Evolutionary conservation across 2,113 vertebrate species (phyloP), one percentile per base, ranked within the genome.

Genomic region (Etia nguti): DNA sequence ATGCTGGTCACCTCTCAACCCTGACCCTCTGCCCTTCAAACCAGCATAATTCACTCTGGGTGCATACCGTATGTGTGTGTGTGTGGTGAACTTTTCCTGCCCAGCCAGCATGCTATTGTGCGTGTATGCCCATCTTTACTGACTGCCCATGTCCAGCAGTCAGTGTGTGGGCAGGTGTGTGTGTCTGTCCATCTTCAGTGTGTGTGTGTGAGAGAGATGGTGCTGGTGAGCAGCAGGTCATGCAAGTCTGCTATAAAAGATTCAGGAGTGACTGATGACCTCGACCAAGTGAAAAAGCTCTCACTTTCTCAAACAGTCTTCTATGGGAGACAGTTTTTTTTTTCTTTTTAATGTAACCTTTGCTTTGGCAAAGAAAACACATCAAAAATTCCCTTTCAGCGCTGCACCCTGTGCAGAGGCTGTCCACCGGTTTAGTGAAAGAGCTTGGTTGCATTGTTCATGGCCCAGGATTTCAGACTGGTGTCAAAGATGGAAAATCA

Each of bases 1-100:
- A 94, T 81, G 89, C 90, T 83, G 86, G 84, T 94, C 92, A 94
- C 94, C 92, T 92, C 89, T 92, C 82, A 91, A 93, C 95, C 85
- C 88, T 87, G 85, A 70, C 81, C 88, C 89, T 73, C 82, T 77
- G 88, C 84, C 93, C 92, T 93, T 94, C 92, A 94, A 91, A 95
- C 89, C 91, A 88, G 77, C 85, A 80, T 81, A 84, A 85, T 92
- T 90, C 93, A 86, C 87, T 89, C 62, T 15, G 62, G 62, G 57
- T 81, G 77, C 75, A 55, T 29, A 54, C 80, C 52, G 65, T 80
- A 59, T 82, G 73, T 85, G 70, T 87, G 77, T 87, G 73, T 84
- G 55, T 82, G 87, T 41, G 88, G 31, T 75, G 83, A 81, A 81
- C 62, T 81, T 68, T 31, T 48, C 46, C 22, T 89, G 79, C 83